These are phyloP conservation scores for Poecilobothrus nobilitatus DNA, from an alignment of 2,888 invertebrate genomes.

Conservation along the genomic window DNA sequence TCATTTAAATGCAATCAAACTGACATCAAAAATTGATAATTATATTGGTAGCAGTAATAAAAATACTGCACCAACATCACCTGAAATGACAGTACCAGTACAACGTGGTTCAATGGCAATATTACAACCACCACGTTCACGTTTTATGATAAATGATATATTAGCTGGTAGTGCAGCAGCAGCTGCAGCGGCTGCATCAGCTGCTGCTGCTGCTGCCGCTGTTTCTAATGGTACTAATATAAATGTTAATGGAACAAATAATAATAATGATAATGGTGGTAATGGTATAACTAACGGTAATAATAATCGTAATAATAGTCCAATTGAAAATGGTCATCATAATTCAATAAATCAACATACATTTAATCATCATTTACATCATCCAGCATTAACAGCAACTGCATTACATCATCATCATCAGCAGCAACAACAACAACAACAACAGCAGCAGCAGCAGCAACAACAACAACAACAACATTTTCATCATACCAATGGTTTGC, in stretches of 20 bases:
- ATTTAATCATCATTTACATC: constrained; percentile 18
- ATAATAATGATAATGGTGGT: constrained; percentile 3
- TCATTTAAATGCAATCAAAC: constrained; percentile 21
- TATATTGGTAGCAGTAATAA: constrained; percentile 31
- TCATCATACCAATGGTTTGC: constrained; percentile 27
- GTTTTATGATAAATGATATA: constrained; percentile 88
- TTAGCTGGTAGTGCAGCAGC: constrained; percentile 53
- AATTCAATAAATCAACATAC: neutral
- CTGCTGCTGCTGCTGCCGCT: constrained; percentile 22
- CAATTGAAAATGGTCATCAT: constrained; percentile 12
- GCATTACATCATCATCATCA: constrained; percentile 15
- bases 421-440: constrained; percentile 18
- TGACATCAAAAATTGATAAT: constrained; percentile 14
- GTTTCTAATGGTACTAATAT: constrained; percentile 15
- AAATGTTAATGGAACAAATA: constrained; percentile 18
- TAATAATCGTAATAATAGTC: neutral
- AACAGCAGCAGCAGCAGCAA: constrained; percentile 26
- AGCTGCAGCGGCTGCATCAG: constrained; percentile 34
- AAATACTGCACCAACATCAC: constrained; percentile 34
- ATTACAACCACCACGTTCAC: constrained; percentile 61
- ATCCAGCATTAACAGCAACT: constrained; percentile 7
- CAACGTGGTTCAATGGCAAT: constrained; percentile 48
- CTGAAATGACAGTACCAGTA: constrained; percentile 44
- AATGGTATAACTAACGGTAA: neutral
- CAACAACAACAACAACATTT: constrained; percentile 31